Conservation (phyloP, 2,888 invertebrate species). For the Eristalis arbustorum region DNA sequence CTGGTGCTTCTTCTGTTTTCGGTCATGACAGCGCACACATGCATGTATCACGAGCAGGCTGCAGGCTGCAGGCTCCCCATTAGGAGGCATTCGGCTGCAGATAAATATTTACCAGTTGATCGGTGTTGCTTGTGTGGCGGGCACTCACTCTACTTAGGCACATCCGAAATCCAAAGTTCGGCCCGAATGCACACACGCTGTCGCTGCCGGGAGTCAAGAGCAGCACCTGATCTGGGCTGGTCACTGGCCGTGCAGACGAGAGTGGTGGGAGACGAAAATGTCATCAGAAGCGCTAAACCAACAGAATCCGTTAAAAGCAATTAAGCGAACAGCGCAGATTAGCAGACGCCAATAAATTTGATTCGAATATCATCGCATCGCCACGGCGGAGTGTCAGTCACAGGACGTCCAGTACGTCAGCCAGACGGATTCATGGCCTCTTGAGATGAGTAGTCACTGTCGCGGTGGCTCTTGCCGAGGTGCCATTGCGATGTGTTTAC, state of each 20-base stretch:
- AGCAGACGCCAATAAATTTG: constrained; percentile 71
- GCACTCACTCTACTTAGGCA: constrained; percentile 67
- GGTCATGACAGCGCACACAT: constrained; percentile 18
- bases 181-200: constrained; percentile 54
- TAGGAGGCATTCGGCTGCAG: constrained; percentile 55
- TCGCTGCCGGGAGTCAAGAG: constrained; percentile 3
- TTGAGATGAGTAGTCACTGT: constrained; percentile 47
- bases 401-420: constrained; percentile 35
- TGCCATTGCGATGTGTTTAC: constrained; percentile 50
- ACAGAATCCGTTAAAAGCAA: constrained; percentile 70
- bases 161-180: constrained; percentile 53
- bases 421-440: constrained; percentile 49
- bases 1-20: constrained; percentile 13
- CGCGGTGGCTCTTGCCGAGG: constrained; percentile 30
- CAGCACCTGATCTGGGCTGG: neutral
- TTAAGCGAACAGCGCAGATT: constrained; percentile 69
- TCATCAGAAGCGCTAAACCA: constrained; percentile 61
- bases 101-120: constrained; percentile 57
- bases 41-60: constrained; percentile 14
- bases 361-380: constrained; percentile 65
- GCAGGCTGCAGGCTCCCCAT: constrained; percentile 46
- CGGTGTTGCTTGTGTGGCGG: constrained; percentile 45
- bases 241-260: neutral
- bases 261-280: neutral
- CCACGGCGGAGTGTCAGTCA: constrained; percentile 51